These are phyloP conservation scores for Bombycilla garrulus DNA, from an alignment of 2,113 vertebrate genomes.

Conservation along the genomic window DNA sequence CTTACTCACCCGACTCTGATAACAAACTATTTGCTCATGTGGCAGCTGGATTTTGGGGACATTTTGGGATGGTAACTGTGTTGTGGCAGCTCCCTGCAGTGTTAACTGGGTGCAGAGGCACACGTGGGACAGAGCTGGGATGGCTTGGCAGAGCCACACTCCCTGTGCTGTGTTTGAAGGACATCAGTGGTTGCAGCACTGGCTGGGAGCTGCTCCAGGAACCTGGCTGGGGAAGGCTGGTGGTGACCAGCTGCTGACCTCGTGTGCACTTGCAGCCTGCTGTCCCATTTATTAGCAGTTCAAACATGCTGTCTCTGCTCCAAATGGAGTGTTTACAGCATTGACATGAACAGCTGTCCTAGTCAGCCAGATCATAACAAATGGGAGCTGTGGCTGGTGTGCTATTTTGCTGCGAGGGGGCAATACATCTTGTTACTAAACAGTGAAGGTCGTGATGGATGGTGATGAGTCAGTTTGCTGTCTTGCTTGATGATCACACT, in stretches of 20 bases:
- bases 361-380: constrained; percentile 36
- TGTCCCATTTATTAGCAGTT: constrained; percentile 13
- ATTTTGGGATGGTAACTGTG: not conserved
- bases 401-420: constrained; percentile 32
- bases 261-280: not conserved
- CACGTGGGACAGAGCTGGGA: not conserved
- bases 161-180: not conserved
- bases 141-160: rapidly evolving
- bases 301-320: not conserved
- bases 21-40: not conserved
- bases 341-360: constrained; percentile 30
- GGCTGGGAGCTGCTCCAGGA: not conserved
- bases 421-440: constrained; percentile 54
- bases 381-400: constrained; percentile 36
- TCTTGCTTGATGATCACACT: not conserved
- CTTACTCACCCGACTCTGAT: not conserved
- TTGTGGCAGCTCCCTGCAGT: not conserved
- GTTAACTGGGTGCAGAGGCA: rapidly evolving
- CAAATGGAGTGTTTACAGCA: constrained; percentile 34
- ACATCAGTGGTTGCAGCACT: rapidly evolving
- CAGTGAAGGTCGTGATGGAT: constrained; percentile 37
- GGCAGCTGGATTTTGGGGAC: not conserved
- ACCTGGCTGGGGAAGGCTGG: not conserved
- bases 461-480: not conserved
- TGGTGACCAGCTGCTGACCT: not conserved